A percentile compares a stretch with the other conserved stretches of the same genome.
Evolutionary conservation across 2,888 invertebrate genomes (phyloP).

Genomic region (Acrobeloides nanus): DNA sequence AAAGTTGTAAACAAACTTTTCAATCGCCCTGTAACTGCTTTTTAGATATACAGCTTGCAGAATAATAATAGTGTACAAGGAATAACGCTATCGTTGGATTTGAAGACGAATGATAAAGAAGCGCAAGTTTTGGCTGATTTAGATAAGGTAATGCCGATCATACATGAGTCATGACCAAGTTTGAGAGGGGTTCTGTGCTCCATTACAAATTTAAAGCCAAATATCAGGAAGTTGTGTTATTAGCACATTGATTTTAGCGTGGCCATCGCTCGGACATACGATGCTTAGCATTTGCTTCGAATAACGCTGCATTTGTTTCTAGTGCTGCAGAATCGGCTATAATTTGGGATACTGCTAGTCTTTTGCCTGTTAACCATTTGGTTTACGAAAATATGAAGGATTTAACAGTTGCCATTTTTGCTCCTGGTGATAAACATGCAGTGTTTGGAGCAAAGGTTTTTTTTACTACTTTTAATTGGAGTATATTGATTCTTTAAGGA

Average conservation of each 20-base stretch:
- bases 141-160: conserved; percentile 27
- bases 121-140: conserved; percentile 19
- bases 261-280: conserved; percentile 86
- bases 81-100: conserved; percentile 29
- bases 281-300: conserved; percentile 79
- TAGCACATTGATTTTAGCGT: conserved; percentile 46
- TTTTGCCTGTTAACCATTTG: conserved; percentile 69
- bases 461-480: background rate
- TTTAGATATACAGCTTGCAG: conserved; percentile 33
- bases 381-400: conserved; percentile 61
- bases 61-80: conserved; percentile 38
- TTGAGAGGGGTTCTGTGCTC: background rate
- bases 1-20: no score
- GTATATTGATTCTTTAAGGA: conserved; percentile 54
- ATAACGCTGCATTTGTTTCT: conserved; percentile 63
- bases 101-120: conserved; percentile 20
- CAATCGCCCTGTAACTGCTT: no score
- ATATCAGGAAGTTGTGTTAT: background rate
- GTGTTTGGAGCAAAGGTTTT: conserved; percentile 73
- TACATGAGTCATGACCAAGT: conserved; percentile 1
- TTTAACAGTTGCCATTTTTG: conserved; percentile 70
- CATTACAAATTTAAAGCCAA: conserved; percentile 1
- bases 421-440: conserved; percentile 81
- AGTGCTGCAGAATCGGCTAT: conserved; percentile 63
- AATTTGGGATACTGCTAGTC: conserved; percentile 70